Percentiles rank a stretch among this genome's conserved stretches.
Conservation (phyloP, 2,797 vertebrate species). For the Acomys russatus region DNA sequence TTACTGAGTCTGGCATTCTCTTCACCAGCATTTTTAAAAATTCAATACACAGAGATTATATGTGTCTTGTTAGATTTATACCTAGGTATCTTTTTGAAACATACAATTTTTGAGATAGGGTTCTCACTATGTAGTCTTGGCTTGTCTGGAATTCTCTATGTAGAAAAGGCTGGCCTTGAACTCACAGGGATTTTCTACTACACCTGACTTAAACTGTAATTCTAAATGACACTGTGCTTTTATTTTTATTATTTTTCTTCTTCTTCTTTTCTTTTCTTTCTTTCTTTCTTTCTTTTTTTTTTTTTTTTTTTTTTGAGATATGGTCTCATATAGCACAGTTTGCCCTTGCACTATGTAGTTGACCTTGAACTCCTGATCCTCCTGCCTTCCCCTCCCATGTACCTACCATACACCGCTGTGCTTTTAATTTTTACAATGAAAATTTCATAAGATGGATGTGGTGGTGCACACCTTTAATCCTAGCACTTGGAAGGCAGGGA, state of each 20-base stretch:
- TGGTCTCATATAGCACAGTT: not conserved
- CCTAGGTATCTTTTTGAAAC: not conserved
- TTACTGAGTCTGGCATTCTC: not conserved
- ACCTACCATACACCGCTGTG: not conserved
- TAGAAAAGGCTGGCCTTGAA: not conserved
- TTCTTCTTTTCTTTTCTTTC: not conserved
- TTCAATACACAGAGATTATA: not conserved
- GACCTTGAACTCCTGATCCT: not conserved
- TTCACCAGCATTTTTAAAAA: not conserved
- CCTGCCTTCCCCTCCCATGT: not conserved
- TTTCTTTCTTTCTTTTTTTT: not conserved
- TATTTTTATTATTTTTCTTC: not conserved
- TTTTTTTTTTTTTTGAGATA: not conserved
- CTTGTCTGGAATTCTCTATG: not conserved
- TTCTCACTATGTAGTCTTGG: not conserved
- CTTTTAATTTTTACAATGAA: constrained; percentile 1
- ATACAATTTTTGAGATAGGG: not conserved
- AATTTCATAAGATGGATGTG: not conserved
- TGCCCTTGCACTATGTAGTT: not conserved
- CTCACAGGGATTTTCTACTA: not conserved
- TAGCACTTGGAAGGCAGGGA: not conserved
- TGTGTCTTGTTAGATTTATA: constrained; percentile 8
- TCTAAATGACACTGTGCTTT: not conserved
- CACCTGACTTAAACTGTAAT: not conserved
- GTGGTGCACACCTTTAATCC: not conserved